Conservation (phyloP, 2,113 vertebrate genomes). For the Vicugna pacos region DNA sequence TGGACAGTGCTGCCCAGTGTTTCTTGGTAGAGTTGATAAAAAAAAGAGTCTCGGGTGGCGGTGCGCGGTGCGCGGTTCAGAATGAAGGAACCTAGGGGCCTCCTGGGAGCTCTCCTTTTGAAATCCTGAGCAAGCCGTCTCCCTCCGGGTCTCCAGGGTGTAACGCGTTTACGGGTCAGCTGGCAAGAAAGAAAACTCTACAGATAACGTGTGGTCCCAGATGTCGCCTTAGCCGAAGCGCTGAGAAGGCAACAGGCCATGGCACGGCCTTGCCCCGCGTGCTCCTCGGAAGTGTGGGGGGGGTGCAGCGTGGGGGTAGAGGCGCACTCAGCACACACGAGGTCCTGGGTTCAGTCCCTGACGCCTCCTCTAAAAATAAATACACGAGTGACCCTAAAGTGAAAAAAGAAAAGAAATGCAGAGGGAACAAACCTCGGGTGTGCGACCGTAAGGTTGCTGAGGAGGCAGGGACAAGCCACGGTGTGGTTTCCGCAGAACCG, state of each 20-base stretch:
- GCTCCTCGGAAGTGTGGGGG: no score
- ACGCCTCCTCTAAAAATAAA: no score
- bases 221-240: slow-evolving; percentile 4
- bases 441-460: slow-evolving; percentile 64
- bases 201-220: not conserved
- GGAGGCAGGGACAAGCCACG: slow-evolving; percentile 39
- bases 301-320: no score
- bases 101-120: not conserved
- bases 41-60: not conserved
- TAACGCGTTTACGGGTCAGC: not conserved
- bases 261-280: no score
- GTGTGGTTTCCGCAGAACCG: not conserved
- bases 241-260: not conserved
- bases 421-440: slow-evolving; percentile 30
- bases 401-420: not conserved
- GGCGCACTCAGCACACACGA: no score
- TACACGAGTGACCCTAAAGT: no score
- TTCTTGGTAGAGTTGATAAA: not conserved
- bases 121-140: not conserved
- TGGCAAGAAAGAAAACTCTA: not conserved
- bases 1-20: not conserved
- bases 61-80: not conserved
- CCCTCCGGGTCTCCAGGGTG: not conserved
- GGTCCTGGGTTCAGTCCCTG: no score
- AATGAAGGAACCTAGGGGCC: not conserved